These are phyloP conservation scores for Octodonta nipae DNA, from an alignment of 2,888 invertebrate species.

Conservation along the genomic window DNA sequence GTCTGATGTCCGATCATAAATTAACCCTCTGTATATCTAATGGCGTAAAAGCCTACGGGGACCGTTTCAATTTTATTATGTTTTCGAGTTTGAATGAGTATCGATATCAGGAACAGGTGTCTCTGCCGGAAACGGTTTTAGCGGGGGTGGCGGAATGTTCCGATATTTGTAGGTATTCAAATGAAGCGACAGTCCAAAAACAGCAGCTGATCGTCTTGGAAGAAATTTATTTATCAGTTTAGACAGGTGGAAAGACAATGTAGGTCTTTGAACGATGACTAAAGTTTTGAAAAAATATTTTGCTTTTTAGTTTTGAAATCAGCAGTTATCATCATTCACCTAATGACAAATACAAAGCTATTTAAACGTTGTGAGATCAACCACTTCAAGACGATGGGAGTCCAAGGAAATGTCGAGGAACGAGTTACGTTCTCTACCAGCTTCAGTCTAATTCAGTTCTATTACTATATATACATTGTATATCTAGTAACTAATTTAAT, in stretches of 20 bases:
- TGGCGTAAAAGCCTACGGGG: slow-evolving; percentile 5
- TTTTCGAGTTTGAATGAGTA: slow-evolving; percentile 13
- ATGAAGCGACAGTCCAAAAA: slow-evolving; percentile 15
- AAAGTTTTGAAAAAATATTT: too few relatives aligned
- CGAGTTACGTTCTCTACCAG: too few relatives aligned
- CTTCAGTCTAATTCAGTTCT: too few relatives aligned
- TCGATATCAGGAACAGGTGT: slow-evolving; percentile 21
- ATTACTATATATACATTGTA: too few relatives aligned
- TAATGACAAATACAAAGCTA: too few relatives aligned
- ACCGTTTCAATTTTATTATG: slow-evolving; percentile 10
- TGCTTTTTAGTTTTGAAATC: too few relatives aligned
- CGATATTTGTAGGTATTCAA: slow-evolving; percentile 21
- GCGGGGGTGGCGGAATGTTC: slow-evolving; percentile 17
- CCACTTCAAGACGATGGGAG: too few relatives aligned
- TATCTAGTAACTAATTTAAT: too few relatives aligned
- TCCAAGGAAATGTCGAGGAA: too few relatives aligned
- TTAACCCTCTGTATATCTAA: slow-evolving; percentile 2
- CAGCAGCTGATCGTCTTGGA: slow-evolving; percentile 12
- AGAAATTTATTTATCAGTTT: slow-evolving; percentile 4
- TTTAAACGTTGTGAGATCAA: too few relatives aligned
- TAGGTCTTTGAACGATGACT: too few relatives aligned
- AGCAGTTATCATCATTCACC: too few relatives aligned
- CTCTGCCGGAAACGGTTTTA: slow-evolving; percentile 16
- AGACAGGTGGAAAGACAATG: slow-evolving; percentile 10
- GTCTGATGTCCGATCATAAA: not conserved